Percentiles rank a stretch among this genome's conserved stretches.
Evolutionary conservation across 1,140 invertebrate species (phyloP).

Genomic region (Notospermus geniculatus): DNA sequence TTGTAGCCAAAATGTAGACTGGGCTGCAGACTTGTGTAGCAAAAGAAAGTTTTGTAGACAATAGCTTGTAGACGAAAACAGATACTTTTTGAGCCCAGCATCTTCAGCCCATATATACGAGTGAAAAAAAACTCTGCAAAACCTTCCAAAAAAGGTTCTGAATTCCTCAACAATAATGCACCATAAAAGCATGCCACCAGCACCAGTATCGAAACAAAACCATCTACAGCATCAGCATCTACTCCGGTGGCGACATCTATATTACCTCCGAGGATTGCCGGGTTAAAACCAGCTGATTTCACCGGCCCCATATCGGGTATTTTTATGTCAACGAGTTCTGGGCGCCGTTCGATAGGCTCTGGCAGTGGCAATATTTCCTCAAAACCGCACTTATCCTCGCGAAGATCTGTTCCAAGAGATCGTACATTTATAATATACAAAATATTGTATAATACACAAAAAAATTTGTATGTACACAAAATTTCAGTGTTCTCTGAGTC

Average conservation of each 20-base stretch:
- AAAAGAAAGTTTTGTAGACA: too few species aligned
- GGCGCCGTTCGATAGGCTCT: constrained; percentile 13
- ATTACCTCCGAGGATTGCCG: constrained; percentile 10
- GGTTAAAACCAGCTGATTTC: background rate
- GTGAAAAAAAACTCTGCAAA: too few species aligned
- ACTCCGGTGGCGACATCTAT: background rate
- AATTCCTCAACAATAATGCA: too few species aligned
- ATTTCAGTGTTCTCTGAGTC: too few species aligned
- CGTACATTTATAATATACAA: background rate
- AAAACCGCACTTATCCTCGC: constrained; percentile 16
- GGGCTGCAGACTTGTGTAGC: too few species aligned
- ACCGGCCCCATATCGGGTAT: background rate
- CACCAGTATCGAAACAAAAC: background rate
- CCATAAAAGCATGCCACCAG: too few species aligned
- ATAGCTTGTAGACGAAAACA: too few species aligned
- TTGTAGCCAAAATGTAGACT: too few species aligned
- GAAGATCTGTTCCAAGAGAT: constrained; percentile 2
- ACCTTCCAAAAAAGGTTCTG: too few species aligned
- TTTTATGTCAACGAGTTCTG: background rate
- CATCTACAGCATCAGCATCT: background rate
- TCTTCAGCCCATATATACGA: too few species aligned
- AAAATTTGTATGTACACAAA: too few species aligned
- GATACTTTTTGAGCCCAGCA: too few species aligned
- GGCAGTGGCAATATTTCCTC: constrained; percentile 15
- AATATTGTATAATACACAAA: background rate